Evolutionary conservation across 2,888 invertebrate species (phyloP).

Genomic region (Oscheius sp.): DNA sequence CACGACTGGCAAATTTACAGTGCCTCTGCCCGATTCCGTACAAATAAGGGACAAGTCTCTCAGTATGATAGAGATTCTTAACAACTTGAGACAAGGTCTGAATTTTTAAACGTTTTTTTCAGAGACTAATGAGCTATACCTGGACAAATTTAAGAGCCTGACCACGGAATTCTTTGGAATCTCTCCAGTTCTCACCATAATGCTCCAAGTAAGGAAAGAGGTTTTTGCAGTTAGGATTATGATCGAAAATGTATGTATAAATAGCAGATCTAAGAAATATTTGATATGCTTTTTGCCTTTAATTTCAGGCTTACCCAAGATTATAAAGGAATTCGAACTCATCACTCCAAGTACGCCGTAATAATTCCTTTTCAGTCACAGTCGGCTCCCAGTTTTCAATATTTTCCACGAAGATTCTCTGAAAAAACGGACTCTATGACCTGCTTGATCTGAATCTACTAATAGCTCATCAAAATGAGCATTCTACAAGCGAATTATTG

Average conservation of each 20-base stretch:
- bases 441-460: no score
- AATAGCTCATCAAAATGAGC: no score
- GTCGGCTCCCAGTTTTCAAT: constrained; percentile 64
- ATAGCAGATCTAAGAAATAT: constrained; percentile 47
- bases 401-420: constrained; percentile 44
- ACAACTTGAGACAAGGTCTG: constrained; percentile 64
- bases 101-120: background rate
- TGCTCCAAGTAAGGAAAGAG: constrained; percentile 60
- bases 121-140: constrained; percentile 34
- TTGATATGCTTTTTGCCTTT: background rate
- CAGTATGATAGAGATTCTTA: constrained; percentile 68
- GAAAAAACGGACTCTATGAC: constrained; percentile 21
- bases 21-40: constrained; percentile 64
- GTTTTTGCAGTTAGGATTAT: constrained; percentile 62
- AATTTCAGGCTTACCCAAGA: constrained; percentile 43
- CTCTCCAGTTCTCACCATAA: constrained; percentile 60
- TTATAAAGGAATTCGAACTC: constrained; percentile 67
- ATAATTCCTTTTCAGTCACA: constrained; percentile 61
- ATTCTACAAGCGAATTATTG: no score
- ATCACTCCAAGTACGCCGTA: constrained; percentile 66
- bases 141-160: constrained; percentile 67
- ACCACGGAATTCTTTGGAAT: constrained; percentile 60
- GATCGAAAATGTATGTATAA: constrained; percentile 65
- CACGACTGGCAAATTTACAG: constrained; percentile 59
- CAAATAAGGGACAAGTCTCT: constrained; percentile 50